phyloP scores from a whole-genome alignment of 2,888 invertebrate species.

The Cheilosia scutellata region DNA sequence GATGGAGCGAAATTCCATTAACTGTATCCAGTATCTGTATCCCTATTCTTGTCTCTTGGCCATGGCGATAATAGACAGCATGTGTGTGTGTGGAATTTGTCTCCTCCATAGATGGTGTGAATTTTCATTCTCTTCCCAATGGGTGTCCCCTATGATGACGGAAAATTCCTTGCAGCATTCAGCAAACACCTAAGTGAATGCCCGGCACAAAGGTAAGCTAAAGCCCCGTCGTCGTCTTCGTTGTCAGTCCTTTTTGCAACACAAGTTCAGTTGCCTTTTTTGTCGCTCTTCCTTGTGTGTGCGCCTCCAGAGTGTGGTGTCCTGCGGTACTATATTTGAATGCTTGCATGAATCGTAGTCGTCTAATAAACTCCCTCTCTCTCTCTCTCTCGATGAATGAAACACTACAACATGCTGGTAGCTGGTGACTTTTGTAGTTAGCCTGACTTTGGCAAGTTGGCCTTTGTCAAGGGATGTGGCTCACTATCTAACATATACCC shows the following conservation, averaged over 20 bases:
- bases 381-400: not conserved
- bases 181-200: constrained; percentile 38
- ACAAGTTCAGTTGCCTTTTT: constrained; percentile 13
- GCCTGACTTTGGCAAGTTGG: constrained; percentile 31
- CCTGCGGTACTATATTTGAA: constrained; percentile 36
- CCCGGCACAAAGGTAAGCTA: constrained; percentile 27
- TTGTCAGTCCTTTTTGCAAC: constrained; percentile 25
- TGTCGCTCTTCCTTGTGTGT: not conserved
- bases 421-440: constrained; percentile 31
- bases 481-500: constrained; percentile 57
- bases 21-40: too few relatives aligned
- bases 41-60: too few relatives aligned
- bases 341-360: constrained; percentile 49
- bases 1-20: constrained; percentile 11
- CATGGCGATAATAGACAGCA: too few relatives aligned
- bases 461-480: constrained; percentile 67
- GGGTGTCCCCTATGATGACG: constrained; percentile 29
- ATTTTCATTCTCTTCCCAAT: constrained; percentile 27
- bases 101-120: constrained; percentile 22
- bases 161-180: constrained; percentile 43
- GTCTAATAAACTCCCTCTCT: constrained; percentile 53
- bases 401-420: constrained; percentile 50
- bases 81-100: too few relatives aligned
- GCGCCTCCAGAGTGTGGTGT: not conserved
- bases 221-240: constrained; percentile 17